Base-by-base conservation (phyloP, 1,140 invertebrate genomes). In the Bombus waltoni region DNA sequence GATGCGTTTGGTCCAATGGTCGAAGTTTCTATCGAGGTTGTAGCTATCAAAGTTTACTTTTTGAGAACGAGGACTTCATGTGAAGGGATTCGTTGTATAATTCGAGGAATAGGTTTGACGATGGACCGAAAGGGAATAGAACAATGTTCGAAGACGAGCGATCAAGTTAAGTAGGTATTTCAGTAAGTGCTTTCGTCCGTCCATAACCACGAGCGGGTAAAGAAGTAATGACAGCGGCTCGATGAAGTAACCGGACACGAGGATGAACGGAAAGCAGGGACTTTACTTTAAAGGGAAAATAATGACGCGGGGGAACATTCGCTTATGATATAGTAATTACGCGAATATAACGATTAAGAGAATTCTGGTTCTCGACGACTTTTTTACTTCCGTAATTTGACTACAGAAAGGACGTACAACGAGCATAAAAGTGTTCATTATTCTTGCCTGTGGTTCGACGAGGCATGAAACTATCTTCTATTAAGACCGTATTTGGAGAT, bases 101-200 rank as follows among this genome's bases (percentile, higher is more conserved):
- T 11, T 3, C 38, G 76, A 68, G 25, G 77, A 79, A 79, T 79
- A 68, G 77, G 38, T 79, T 44, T 25, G 42, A 25, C 40, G 10
- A 18, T 9, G n/a, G 18, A 2, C 11, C 3, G 59, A n/a, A 18
- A 65, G n/a, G 15, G 77, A 68, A 70, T 28, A 38, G 77, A 25
- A 53, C 65, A 68, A 68, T 47, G 42, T 68, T 70, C 25, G 65
- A 47, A 47, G 65, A 68, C 42, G 59, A 79, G 42, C 42, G 77
- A 79, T 68, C 77, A 15, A 79, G 77, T 79, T 79, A 47, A 79
- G 77, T 79, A 68, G 65, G 77, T 47, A 79, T 68, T 79, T 68
- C 38, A 47, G 65, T 13, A 18, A 79, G 77, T 79, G 70, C 65
- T 79, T 38, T 44, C 22, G 13, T 28, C 42, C 32, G 77, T 68